These are phyloP conservation scores for Lumbricus terrestris DNA, from an alignment of 2,888 invertebrate species.

Conservation along the genomic window DNA sequence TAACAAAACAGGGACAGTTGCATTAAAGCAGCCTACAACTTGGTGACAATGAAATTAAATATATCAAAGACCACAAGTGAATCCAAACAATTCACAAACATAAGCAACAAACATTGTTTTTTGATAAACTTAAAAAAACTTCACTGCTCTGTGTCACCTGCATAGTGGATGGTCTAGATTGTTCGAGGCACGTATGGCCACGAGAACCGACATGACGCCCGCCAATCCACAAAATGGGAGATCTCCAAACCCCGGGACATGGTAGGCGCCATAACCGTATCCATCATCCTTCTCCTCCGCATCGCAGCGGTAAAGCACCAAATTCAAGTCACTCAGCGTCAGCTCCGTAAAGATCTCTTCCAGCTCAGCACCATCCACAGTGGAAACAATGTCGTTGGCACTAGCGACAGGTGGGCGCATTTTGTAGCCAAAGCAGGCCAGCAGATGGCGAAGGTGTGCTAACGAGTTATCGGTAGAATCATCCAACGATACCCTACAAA, in stretches of 20 bases:
- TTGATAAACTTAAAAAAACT: neutral
- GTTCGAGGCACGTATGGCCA: slow-evolving; percentile 75
- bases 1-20: no score
- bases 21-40: no score
- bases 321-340: slow-evolving; percentile 77
- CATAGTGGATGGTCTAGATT: slow-evolving; percentile 95
- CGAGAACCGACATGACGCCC: slow-evolving; percentile 75
- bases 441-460: slow-evolving; percentile 62
- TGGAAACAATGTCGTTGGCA: slow-evolving; percentile 24
- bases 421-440: slow-evolving; percentile 59
- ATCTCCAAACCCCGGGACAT: slow-evolving; percentile 80
- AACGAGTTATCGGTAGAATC: slow-evolving; percentile 66
- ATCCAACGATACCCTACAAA: slow-evolving; percentile 68
- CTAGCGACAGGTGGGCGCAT: slow-evolving; percentile 58
- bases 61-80: neutral
- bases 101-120: no score
- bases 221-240: slow-evolving; percentile 88
- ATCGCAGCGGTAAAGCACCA: slow-evolving; percentile 77
- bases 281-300: slow-evolving; percentile 79
- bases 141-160: slow-evolving; percentile 54
- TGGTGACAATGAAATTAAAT: neutral
- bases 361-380: slow-evolving; percentile 11
- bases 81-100: neutral
- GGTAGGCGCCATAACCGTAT: slow-evolving; percentile 78
- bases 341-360: slow-evolving; percentile 55